These are phyloP conservation scores for Sander vitreus DNA, from an alignment of 2,113 vertebrate species.

Conservation along the genomic window DNA sequence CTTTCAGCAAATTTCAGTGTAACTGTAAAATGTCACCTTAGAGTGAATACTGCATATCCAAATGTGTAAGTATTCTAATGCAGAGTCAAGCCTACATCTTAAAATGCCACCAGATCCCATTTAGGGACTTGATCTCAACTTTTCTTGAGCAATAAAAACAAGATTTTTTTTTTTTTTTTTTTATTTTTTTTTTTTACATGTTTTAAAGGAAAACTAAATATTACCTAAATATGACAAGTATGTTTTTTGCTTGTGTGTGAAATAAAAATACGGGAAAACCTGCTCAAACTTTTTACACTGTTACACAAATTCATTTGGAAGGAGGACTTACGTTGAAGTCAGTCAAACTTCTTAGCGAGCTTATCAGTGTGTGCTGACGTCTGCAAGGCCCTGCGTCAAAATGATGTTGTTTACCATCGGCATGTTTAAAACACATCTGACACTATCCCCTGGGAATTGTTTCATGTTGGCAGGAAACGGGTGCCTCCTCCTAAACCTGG, in stretches of 20 bases:
- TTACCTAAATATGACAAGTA: not conserved
- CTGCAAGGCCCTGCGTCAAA: conserved; percentile 1
- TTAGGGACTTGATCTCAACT: not conserved
- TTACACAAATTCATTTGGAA: not conserved
- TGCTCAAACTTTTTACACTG: not conserved
- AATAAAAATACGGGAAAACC: not conserved
- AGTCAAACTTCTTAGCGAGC: too few relatives aligned
- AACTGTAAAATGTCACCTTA: not conserved
- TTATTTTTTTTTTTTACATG: not conserved
- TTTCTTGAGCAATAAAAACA: too few relatives aligned
- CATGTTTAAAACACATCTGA: conserved; percentile 40
- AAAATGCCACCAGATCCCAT: not conserved
- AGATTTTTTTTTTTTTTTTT: not conserved
- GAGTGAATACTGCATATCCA: not conserved
- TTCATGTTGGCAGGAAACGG: conserved; percentile 73
- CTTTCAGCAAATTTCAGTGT: not conserved
- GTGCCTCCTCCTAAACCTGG: conserved; percentile 73
- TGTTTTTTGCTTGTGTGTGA: not conserved
- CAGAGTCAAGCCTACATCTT: not conserved
- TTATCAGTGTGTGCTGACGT: not conserved
- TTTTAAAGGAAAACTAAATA: not conserved
- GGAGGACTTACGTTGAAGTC: not conserved
- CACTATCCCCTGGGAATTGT: conserved; percentile 49
- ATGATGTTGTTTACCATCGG: conserved; percentile 13
- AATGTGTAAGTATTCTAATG: not conserved